Conservation (phyloP, 2,888 invertebrate genomes). For the Lasioglossum leucozonium region DNA sequence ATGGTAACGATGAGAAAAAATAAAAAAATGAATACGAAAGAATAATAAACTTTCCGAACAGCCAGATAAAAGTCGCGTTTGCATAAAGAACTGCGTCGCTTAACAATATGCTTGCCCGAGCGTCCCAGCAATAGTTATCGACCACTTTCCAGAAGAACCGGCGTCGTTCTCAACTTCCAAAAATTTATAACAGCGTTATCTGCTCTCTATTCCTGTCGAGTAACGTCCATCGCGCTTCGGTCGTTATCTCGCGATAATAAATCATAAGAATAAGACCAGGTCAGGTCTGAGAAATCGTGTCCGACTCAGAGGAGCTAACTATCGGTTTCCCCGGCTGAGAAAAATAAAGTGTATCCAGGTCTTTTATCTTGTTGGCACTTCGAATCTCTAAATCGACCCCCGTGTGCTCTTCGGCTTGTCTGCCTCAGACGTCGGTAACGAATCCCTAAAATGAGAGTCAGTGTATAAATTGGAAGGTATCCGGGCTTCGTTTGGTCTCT, state of each 20-base stretch:
- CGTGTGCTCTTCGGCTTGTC: neutral
- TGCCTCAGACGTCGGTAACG: neutral
- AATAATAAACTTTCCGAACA: neutral
- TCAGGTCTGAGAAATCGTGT: neutral
- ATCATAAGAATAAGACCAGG: conserved; percentile 4
- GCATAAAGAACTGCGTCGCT: neutral
- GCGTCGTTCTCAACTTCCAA: neutral
- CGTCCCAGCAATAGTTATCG: neutral
- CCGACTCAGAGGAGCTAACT: neutral
- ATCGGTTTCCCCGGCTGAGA: neutral
- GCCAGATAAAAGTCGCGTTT: neutral
- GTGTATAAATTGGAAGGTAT: neutral
- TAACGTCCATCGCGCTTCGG: neutral
- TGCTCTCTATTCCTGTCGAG: neutral
- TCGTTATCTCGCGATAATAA: conserved; percentile 6
- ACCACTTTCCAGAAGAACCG: neutral
- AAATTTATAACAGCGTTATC: conserved; percentile 2
- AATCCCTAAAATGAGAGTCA: neutral
- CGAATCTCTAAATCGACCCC: neutral
- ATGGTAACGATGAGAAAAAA: neutral
- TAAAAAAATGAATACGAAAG: neutral
- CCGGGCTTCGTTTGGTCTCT: neutral
- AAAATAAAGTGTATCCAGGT: neutral
- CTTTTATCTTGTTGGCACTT: neutral
- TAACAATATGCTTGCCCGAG: neutral